Evolutionary conservation across 2,797 vertebrate genomes (phyloP).

Genomic region (Takifugu rubripes): DNA sequence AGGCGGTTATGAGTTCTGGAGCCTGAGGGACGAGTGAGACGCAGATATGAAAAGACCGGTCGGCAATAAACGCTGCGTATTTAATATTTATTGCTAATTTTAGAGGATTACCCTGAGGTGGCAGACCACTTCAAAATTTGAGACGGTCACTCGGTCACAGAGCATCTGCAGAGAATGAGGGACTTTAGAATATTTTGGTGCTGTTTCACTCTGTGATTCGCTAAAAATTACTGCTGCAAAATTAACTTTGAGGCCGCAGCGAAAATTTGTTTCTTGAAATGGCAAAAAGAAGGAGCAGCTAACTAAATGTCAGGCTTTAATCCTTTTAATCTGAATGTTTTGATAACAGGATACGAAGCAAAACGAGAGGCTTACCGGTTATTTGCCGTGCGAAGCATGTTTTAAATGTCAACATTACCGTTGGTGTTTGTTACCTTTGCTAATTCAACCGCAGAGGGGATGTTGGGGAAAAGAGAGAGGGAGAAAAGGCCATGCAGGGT

Average conservation of each 20-base stretch:
- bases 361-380: neutral
- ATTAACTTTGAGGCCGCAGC: too few relatives aligned
- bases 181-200: neutral
- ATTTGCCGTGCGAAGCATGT: neutral
- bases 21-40: conserved; percentile 57
- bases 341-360: too few relatives aligned
- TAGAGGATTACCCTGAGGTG: conserved; percentile 73
- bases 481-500: conserved; percentile 85
- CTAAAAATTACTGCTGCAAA: too few relatives aligned
- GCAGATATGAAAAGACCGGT: neutral
- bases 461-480: conserved; percentile 79
- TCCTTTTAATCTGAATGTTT: too few relatives aligned
- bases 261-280: too few relatives aligned
- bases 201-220: too few relatives aligned
- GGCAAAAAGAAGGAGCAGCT: too few relatives aligned
- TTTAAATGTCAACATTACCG: neutral
- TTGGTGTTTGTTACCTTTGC: conserved; percentile 77
- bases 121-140: conserved; percentile 75
- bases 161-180: conserved; percentile 68
- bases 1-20: conserved; percentile 76
- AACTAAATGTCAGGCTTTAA: too few relatives aligned
- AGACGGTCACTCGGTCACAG: conserved; percentile 70
- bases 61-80: neutral
- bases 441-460: conserved; percentile 86
- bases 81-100: neutral